phyloP scores from a whole-genome alignment of 2,888 invertebrate species.

The Scaptomyza cyrtandrae region DNA sequence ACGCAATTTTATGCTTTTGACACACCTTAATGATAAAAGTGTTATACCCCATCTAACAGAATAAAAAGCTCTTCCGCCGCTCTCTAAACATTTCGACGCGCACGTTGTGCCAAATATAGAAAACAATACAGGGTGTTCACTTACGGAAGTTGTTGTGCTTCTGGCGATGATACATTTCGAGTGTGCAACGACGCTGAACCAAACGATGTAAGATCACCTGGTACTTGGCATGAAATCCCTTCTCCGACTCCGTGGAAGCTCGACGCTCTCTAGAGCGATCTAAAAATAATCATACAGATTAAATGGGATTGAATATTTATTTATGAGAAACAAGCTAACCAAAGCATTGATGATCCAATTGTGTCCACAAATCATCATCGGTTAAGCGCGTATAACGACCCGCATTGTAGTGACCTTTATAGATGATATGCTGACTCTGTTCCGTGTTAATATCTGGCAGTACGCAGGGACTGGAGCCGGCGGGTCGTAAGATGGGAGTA shows the following conservation, averaged over 20 bases:
- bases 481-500: constrained; percentile 88
- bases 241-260: constrained; percentile 92
- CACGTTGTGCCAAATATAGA: constrained; percentile 79
- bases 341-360: constrained; percentile 84
- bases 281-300: constrained; percentile 29
- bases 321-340: constrained; percentile 58
- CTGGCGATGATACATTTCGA: constrained; percentile 94
- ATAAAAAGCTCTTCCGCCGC: constrained; percentile 41
- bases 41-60: neutral
- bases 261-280: constrained; percentile 85
- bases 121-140: constrained; percentile 77
- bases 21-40: neutral
- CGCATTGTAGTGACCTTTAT: constrained; percentile 90
- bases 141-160: constrained; percentile 93
- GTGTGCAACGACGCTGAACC: constrained; percentile 94
- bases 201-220: constrained; percentile 94
- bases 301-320: fast-evolving
- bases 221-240: constrained; percentile 93
- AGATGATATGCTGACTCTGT: constrained; percentile 87
- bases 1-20: neutral
- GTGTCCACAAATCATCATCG: constrained; percentile 89
- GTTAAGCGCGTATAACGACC: constrained; percentile 91
- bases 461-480: constrained; percentile 89
- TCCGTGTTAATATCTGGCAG: constrained; percentile 85
- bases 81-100: constrained; percentile 43